Evolutionary conservation across 2,797 vertebrate species (phyloP).

Genomic region (Apodemus agrarius): DNA sequence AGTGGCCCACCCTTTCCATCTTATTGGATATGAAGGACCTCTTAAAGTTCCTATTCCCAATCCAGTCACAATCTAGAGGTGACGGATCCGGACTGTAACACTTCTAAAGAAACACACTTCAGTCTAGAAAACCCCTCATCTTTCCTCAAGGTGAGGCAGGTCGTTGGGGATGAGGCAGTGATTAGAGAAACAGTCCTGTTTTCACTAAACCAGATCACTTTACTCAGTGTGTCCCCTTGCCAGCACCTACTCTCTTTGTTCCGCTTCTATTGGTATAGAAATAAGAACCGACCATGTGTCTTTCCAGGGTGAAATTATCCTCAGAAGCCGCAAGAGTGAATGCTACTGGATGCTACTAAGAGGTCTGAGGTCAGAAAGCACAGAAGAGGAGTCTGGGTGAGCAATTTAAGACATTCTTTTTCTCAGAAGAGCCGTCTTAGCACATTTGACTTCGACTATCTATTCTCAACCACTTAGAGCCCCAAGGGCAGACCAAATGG

Average conservation of each 20-base stretch:
- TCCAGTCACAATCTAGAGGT: background rate
- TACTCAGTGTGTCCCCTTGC: background rate
- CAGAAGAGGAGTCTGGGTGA: background rate
- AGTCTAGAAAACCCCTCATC: background rate
- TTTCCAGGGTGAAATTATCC: conserved; percentile 33
- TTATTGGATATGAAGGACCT: background rate
- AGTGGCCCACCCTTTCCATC: background rate
- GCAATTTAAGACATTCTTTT: background rate
- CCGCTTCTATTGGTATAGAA: background rate
- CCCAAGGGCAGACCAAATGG: background rate
- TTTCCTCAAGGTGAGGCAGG: background rate
- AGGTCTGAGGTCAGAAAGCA: background rate
- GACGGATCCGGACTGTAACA: background rate
- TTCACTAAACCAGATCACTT: background rate
- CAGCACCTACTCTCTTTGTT: background rate
- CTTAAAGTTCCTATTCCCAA: background rate
- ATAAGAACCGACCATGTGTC: background rate
- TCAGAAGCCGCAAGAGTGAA: background rate
- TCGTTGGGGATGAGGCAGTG: background rate
- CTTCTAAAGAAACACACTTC: background rate
- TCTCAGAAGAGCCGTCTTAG: background rate
- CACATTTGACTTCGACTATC: background rate
- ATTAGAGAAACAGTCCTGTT: background rate
- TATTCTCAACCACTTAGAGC: background rate
- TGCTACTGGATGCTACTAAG: background rate